Conservation (phyloP, 37 sponge, comb jelly and placozoan genomes). For the Halichondria panicea region DNA sequence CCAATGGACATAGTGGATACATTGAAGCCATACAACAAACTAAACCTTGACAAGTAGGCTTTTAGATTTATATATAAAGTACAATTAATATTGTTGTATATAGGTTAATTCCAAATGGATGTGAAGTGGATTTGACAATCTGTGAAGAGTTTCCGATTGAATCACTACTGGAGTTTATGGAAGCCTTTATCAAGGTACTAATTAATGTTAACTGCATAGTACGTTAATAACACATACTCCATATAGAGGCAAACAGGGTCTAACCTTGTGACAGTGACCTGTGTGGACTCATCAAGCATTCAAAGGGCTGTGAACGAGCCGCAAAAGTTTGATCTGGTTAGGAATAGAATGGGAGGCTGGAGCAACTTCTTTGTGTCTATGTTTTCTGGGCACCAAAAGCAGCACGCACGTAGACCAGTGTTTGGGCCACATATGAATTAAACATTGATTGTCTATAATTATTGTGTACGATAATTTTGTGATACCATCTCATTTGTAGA, state of each 20-base stretch:
- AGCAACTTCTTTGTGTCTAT: conserved; percentile 47
- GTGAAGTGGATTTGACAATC: conserved; percentile 53
- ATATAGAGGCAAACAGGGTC: conserved; percentile 33
- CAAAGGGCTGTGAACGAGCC: conserved; percentile 6
- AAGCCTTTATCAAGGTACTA: conserved; percentile 34
- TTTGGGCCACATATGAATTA: conserved; percentile 27
- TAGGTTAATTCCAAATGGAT: conserved; percentile 48
- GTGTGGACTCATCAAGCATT: conserved; percentile 21
- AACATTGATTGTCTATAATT: too few relatives aligned
- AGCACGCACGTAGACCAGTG: conserved; percentile 20
- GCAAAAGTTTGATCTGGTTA: conserved; percentile 48
- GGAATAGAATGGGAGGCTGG: conserved; percentile 54
- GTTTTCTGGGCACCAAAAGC: conserved; percentile 47
- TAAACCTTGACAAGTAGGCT: not conserved
- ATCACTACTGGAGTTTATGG: conserved; percentile 39
- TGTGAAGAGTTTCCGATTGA: conserved; percentile 43
- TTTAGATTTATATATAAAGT: not conserved
- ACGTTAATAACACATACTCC: too few relatives aligned
- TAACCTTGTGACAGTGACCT: conserved; percentile 36
- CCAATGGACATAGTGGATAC: conserved; percentile 40
- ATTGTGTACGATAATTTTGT: too few relatives aligned
- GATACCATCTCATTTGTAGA: too few relatives aligned
- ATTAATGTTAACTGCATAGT: too few relatives aligned
- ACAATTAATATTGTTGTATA: not conserved
- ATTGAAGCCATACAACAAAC: conserved; percentile 33